Percentiles rank a stretch among this genome's conserved stretches.
phyloP scores from a whole-genome alignment of 2,888 invertebrate genomes.

The Cecidostiba fungosa region DNA sequence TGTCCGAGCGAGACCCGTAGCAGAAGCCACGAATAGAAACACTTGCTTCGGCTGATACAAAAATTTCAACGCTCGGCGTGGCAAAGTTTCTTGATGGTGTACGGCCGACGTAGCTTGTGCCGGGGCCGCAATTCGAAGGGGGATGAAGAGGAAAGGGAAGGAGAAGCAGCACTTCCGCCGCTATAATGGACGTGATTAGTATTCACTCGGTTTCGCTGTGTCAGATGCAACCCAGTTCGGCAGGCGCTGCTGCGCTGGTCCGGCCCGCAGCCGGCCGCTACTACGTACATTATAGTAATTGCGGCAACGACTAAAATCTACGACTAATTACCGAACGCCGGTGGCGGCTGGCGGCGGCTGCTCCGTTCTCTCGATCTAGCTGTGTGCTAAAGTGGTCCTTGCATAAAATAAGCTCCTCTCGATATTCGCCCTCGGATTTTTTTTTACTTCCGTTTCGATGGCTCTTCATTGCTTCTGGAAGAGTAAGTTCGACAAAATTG shows the following conservation, averaged over 20 bases:
- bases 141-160: not conserved
- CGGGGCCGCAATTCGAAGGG: not conserved
- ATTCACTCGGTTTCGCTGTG: conserved; percentile 76
- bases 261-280: not conserved
- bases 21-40: not conserved
- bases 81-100: not conserved
- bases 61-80: not conserved
- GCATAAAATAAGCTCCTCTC: conserved; percentile 43
- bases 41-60: not conserved
- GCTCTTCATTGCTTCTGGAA: not conserved
- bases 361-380: conserved; percentile 3
- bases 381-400: conserved; percentile 38
- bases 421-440: not conserved
- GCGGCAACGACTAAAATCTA: conserved; percentile 62
- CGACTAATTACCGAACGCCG: conserved; percentile 63
- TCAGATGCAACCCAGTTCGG: conserved; percentile 73
- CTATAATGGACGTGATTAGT: conserved; percentile 74
- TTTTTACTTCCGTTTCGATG: not conserved
- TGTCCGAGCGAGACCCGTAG: not conserved
- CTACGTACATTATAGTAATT: conserved; percentile 65
- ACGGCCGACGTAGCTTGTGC: not conserved
- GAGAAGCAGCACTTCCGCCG: conserved; percentile 41
- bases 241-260: conserved; percentile 4
- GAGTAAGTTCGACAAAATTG: not conserved
- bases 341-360: not conserved